Evolutionary conservation across 2,888 invertebrate genomes (phyloP).

Genomic region (Dynastes grantii): DNA sequence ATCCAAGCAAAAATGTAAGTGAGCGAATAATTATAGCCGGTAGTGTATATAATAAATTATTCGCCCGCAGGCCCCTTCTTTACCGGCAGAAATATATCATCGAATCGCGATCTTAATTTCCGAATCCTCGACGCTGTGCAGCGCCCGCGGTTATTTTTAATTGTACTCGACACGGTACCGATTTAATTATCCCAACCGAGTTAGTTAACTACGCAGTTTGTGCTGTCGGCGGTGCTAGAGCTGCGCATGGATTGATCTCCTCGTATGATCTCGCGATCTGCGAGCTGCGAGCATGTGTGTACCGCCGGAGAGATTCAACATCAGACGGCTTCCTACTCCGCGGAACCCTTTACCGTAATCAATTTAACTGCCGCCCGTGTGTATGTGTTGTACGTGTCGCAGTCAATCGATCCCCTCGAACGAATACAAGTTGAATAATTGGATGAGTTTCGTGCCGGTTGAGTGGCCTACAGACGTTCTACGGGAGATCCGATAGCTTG

Average conservation of each 20-base stretch:
- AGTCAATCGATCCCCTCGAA: background rate
- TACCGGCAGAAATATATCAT: background rate
- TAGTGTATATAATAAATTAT: background rate
- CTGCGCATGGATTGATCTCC: constrained; percentile 57
- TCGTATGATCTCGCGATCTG: constrained; percentile 39
- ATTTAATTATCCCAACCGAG: constrained; percentile 68
- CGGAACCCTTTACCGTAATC: background rate
- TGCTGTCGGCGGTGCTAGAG: constrained; percentile 40
- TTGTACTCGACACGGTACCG: constrained; percentile 65
- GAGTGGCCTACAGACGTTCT: no score
- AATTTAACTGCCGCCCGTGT: background rate
- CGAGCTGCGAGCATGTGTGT: background rate
- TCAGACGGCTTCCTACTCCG: background rate
- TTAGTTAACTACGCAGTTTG: constrained; percentile 65
- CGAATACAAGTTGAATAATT: background rate
- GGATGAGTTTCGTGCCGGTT: no score
- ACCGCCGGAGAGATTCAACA: background rate
- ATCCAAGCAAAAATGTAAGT: no score
- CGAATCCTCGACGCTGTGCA: background rate
- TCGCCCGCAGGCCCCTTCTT: background rate
- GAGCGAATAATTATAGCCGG: no score
- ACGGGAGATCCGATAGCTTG: no score
- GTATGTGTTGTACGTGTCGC: no score
- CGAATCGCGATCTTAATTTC: constrained; percentile 4
- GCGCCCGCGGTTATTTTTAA: constrained; percentile 63